These are phyloP conservation scores for Drosophila ironensis DNA, from an alignment of 1,140 invertebrate species.

Conservation along the genomic window DNA sequence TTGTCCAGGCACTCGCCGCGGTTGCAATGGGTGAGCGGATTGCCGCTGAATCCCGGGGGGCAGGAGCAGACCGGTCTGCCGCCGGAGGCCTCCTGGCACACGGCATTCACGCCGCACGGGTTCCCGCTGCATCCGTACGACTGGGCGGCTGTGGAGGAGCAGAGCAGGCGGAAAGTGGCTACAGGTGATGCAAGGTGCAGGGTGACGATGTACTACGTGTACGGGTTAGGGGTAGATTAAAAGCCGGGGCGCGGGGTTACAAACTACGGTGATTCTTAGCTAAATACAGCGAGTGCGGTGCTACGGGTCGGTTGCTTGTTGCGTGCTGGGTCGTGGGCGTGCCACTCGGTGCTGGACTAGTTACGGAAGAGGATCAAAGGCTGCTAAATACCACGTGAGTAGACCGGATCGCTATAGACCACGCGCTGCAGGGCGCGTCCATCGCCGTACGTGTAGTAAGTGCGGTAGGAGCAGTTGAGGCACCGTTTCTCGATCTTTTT, in stretches of 20 bases:
- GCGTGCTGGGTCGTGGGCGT: too few species aligned
- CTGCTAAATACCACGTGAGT: conserved; percentile 75
- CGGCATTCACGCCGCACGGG: conserved; percentile 85
- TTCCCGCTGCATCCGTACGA: conserved; percentile 73
- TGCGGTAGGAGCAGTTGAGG: conserved; percentile 69
- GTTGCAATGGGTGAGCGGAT: conserved; percentile 86
- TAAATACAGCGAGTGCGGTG: too few species aligned
- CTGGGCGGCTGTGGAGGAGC: conserved; percentile 31
- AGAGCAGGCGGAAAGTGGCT: neutral
- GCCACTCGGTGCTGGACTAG: too few species aligned
- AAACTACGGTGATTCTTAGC: too few species aligned
- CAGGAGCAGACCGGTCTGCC: conserved; percentile 88
- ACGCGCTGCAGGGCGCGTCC: conserved; percentile 63
- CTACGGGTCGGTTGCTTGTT: too few species aligned
- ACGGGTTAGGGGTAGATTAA: conserved; percentile 10
- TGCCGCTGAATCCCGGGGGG: conserved; percentile 87
- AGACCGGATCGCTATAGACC: conserved; percentile 61
- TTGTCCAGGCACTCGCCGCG: conserved; percentile 86
- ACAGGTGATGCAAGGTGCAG: conserved; percentile 1
- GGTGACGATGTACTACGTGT: neutral
- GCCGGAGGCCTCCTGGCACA: conserved; percentile 85
- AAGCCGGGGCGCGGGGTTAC: too few species aligned
- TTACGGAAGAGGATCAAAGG: too few species aligned
- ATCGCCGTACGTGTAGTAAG: conserved; percentile 71
- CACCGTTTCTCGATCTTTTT: conserved; percentile 73